These are phyloP conservation scores for Odontocolon sp. DNA, from an alignment of 2,888 invertebrate species.

Conservation along the genomic window DNA sequence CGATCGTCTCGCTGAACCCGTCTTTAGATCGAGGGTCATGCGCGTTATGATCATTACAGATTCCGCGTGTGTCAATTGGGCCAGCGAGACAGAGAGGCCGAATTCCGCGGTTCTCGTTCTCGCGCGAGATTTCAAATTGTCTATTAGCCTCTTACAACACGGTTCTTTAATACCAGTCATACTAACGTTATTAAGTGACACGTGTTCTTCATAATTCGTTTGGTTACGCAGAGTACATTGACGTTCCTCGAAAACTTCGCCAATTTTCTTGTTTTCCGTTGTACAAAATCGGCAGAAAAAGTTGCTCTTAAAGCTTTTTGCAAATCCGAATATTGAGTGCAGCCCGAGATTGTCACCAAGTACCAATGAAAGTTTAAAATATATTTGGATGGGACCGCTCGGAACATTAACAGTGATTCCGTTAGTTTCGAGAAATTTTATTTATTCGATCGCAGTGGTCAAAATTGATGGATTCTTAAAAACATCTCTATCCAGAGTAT, in stretches of 20 bases:
- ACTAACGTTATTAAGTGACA: constrained; percentile 3
- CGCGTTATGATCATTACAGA: too few species aligned
- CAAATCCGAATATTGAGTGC: constrained; percentile 57
- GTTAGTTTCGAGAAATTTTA: constrained; percentile 41
- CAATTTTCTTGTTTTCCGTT: constrained; percentile 24
- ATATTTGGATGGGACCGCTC: too few species aligned
- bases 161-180: constrained; percentile 41
- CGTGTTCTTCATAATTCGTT: constrained; percentile 41
- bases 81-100: too few species aligned
- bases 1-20: too few species aligned
- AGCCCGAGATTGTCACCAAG: constrained; percentile 64
- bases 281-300: constrained; percentile 63
- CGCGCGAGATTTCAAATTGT: too few species aligned
- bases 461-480: constrained; percentile 54
- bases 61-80: too few species aligned
- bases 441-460: constrained; percentile 53
- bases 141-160: too few species aligned
- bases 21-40: too few species aligned
- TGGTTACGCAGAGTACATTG: constrained; percentile 50
- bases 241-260: constrained; percentile 50
- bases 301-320: constrained; percentile 55
- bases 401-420: constrained; percentile 47
- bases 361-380: too few species aligned
- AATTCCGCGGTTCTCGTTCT: too few species aligned
- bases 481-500: constrained; percentile 40